Evolutionary conservation across 2,797 vertebrate genomes (phyloP).

Genomic region (Centropyge bicolor): DNA sequence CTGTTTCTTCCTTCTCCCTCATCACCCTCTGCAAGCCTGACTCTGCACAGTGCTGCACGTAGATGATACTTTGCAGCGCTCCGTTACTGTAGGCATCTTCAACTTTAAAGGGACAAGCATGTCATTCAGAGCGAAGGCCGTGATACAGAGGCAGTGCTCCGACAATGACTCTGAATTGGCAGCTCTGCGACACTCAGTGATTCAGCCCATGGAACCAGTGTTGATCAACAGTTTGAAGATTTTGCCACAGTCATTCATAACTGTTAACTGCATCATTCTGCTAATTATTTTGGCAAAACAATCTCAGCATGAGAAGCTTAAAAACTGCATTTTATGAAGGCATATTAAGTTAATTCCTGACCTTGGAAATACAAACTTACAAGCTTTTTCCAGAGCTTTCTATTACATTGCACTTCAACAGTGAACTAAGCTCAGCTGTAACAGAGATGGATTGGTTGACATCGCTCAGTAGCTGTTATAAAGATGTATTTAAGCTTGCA

Average conservation of each 20-base stretch:
- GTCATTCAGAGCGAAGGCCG: constrained; percentile 54
- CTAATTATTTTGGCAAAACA: background rate
- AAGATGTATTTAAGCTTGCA: background rate
- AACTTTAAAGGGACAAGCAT: constrained; percentile 56
- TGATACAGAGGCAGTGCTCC: constrained; percentile 56
- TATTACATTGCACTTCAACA: background rate
- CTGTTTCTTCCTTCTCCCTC: constrained; percentile 52
- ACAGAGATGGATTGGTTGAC: background rate
- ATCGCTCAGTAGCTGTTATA: background rate
- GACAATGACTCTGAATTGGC: constrained; percentile 30
- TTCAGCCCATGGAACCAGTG: constrained; percentile 13
- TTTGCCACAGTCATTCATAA: constrained; percentile 5
- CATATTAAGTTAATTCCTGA: too few relatives aligned
- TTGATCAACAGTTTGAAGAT: constrained; percentile 31
- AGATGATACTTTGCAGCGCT: constrained; percentile 23
- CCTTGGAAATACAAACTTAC: background rate
- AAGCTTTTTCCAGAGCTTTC: constrained; percentile 3
- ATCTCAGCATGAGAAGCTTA: background rate
- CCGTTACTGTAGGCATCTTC: constrained; percentile 9
- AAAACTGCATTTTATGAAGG: too few relatives aligned
- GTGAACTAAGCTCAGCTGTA: background rate
- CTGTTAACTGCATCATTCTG: constrained; percentile 10
- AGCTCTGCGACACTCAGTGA: constrained; percentile 22
- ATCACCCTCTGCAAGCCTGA: constrained; percentile 53
- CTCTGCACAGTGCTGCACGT: constrained; percentile 43